phyloP scores from a whole-genome alignment of 1,140 invertebrate species.

The Penaeus indicus region DNA sequence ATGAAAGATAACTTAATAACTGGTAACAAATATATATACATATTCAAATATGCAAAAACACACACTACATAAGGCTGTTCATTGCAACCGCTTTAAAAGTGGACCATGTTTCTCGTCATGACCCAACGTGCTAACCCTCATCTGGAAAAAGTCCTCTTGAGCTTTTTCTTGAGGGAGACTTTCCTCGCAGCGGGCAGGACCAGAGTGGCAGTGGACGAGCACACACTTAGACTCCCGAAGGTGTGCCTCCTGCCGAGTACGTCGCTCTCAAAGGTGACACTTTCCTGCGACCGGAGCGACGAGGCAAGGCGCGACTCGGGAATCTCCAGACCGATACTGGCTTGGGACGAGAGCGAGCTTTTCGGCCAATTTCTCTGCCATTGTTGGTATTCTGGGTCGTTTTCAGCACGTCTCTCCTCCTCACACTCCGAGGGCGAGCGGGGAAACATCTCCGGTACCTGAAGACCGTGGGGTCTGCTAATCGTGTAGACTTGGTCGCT shows the following conservation, averaged over 20 bases:
- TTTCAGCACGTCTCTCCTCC: not conserved
- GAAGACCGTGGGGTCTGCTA: not conserved
- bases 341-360: not conserved
- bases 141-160: conserved; percentile 37
- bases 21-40: conserved; percentile 14
- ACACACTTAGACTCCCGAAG: conserved; percentile 11
- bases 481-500: conserved; percentile 24
- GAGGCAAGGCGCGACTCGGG: not conserved
- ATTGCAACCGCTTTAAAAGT: not conserved
- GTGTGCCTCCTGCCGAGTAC: too few species aligned
- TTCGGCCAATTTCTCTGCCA: not conserved
- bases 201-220: conserved; percentile 10
- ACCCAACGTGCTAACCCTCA: not conserved
- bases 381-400: not conserved
- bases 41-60: not conserved
- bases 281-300: not conserved
- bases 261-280: not conserved
- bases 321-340: not conserved
- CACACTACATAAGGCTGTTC: not conserved
- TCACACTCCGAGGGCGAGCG: conserved; percentile 51
- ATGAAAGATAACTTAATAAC: not conserved
- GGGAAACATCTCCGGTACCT: not conserved
- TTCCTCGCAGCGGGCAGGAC: conserved; percentile 14
- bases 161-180: conserved; percentile 20
- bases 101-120: not conserved